phyloP scores from a whole-genome alignment of 2,113 vertebrate genomes.

The Galbula dea region DNA sequence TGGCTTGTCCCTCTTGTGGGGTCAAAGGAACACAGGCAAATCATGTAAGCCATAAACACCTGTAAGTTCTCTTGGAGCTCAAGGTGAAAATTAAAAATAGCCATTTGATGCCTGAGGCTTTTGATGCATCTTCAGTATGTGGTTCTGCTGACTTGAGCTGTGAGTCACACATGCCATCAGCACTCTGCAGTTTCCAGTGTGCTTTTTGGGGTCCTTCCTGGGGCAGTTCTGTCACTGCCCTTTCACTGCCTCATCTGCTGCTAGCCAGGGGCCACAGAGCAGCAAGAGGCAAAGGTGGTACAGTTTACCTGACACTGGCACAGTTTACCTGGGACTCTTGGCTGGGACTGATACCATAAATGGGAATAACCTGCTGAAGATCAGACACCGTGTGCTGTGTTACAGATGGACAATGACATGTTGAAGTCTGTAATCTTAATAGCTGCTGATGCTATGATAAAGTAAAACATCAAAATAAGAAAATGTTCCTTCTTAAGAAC shows the following conservation, averaged over 20 bases:
- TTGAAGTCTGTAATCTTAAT: background rate
- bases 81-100: conserved; percentile 27
- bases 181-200: background rate
- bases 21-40: background rate
- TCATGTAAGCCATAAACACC: background rate
- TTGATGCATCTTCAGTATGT: background rate
- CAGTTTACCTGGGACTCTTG: background rate
- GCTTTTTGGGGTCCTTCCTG: background rate
- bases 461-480: background rate
- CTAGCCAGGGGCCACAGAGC: background rate
- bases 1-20: background rate
- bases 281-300: background rate
- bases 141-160: background rate
- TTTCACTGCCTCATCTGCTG: background rate
- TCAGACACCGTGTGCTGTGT: background rate
- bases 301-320: background rate
- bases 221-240: background rate
- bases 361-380: background rate
- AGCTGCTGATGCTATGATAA: background rate
- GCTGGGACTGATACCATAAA: background rate
- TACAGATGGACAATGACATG: background rate
- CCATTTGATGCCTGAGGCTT: background rate
- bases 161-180: background rate
- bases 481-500: background rate
- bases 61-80: background rate